Base-by-base conservation (phyloP, 2,113 vertebrate species). In the Polypterus senegalus region DNA sequence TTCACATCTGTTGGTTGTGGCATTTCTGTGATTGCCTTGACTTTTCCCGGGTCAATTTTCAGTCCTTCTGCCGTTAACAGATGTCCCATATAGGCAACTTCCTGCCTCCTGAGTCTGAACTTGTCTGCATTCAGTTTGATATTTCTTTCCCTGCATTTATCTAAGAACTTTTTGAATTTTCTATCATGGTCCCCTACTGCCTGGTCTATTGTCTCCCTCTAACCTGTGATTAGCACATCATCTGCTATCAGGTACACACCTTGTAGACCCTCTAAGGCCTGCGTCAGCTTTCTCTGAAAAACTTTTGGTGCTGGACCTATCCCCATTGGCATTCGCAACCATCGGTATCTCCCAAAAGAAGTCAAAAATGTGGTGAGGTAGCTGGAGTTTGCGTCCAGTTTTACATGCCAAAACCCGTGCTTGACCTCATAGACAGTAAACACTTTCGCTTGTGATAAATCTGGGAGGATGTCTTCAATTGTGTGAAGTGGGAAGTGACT, bases 391-490 rank as follows among this genome's bases (percentile, higher is more conserved):
- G 5, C 69, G 46, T 27, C 27, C 27, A 27, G 27, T 27, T 27
- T 27, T 27, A 27, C 2, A 2, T 27, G 27, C 27, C 27, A 27
- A 27, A 27, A 27, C 27, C 1, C 27, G 27, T 27, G 27, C 27
- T 27, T 27, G 27, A 1, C 27, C 2, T 73, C 60, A 27, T 2
- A 27, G 27, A 66, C 59, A 6, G 47, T 62, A 7, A 72, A 61
- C 3, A 72, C 67, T 55, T 66, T 71, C 0, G 62, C 60, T 59
- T 64, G 62, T 7, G 48, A 46, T 4, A 71, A 9, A 49, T 70
- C 69, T 3, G 59, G 63, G 3, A 71, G 11, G 1, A 69, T 66
- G 57, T 72, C 61, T 4, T 73, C 62, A 4, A 54, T 70, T 70
- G 47, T 10, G 11, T 64, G 44, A 66, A 72, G 11, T 10, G 11